These are phyloP conservation scores for Aeoliscus strigatus DNA, from an alignment of 2,797 vertebrate genomes.

Conservation along the genomic window DNA sequence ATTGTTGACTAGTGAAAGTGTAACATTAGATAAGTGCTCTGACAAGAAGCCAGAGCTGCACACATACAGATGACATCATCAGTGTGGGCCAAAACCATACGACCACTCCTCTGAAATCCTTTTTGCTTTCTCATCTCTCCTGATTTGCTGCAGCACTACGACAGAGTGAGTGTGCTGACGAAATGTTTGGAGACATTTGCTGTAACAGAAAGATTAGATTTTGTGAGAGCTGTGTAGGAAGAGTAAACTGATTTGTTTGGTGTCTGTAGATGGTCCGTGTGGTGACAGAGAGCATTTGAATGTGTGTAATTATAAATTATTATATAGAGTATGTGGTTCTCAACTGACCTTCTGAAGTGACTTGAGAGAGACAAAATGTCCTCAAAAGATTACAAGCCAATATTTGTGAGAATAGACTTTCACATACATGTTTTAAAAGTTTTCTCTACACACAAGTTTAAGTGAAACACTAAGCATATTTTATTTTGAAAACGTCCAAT, in stretches of 20 bases:
- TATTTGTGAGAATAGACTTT: background rate
- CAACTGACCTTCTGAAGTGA: slow-evolving; percentile 15
- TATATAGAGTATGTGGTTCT: slow-evolving; percentile 6
- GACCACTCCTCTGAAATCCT: background rate
- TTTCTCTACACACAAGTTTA: too few species aligned
- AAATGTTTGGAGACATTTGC: too few species aligned
- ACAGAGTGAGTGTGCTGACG: too few species aligned
- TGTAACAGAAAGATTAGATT: slow-evolving; percentile 11
- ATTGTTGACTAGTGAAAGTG: slow-evolving; percentile 45
- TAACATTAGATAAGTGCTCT: slow-evolving; percentile 35
- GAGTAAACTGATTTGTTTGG: slow-evolving; percentile 6
- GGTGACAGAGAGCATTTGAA: background rate
- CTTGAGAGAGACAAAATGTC: slow-evolving; percentile 12
- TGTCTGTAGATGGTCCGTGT: slow-evolving; percentile 6
- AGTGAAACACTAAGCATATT: too few species aligned
- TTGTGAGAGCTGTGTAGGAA: slow-evolving; percentile 6
- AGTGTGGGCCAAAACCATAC: slow-evolving; percentile 7
- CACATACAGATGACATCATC: slow-evolving; percentile 9
- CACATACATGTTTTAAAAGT: too few species aligned
- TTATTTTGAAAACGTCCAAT: too few species aligned
- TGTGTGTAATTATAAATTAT: too few species aligned
- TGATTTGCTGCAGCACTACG: too few species aligned
- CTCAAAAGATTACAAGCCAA: slow-evolving; percentile 7
- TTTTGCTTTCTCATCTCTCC: slow-evolving; percentile 6
- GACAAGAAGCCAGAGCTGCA: slow-evolving; percentile 27